Base-by-base conservation (phyloP, 2,797 vertebrate species). In the Myotis daubentonii region DNA sequence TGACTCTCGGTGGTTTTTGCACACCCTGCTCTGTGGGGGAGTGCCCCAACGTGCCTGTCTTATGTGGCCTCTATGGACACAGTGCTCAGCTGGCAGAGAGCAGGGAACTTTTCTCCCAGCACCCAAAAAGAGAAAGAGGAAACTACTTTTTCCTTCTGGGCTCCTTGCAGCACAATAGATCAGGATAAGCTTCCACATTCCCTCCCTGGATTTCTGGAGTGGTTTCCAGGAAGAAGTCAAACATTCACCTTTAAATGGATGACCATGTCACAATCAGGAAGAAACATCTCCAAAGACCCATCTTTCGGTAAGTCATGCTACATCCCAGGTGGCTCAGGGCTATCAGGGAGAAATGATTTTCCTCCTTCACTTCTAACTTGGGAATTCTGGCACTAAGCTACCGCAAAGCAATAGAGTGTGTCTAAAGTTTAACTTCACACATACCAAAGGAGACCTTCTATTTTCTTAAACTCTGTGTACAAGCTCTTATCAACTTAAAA, bases 211-310 rank as follows among this genome's bases (percentile, higher is more conserved):
- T 96, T 97, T 98, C 96, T 97, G 98, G 97, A 97, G 93, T 95
- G 96, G 93, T 92, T 98, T 98, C 97, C 97, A 98, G 97, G 98
- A 98, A 98, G 96, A 98, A 97, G 96, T 97, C 96, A 96, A 98
- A 96, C 89, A 68, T 96, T 95, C 96, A 90, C 94, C 98, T 98
- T 98, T 99, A 99, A 99, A 99, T 99, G 99, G 99, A 99, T 98
- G 99, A 99, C 98, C 98, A 98, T 98, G 99, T 99, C 97, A 99
- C 98, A 96, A 98, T 99, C 98, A 99, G 98, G 98, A 99, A 98
- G 98, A 99, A 99, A 96, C 98, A 99, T 98, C 99, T 99, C 95
- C 99, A 99, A 96, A 98, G 98, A 98, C 99, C 99, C 82, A 99
- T 99, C 98, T 99, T 99, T 98, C 98, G 99, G 99, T 99, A 99